Percentiles rank a stretch among this genome's conserved stretches.
phyloP scores from a whole-genome alignment of 2,113 vertebrate species.

The Meles meles region DNA sequence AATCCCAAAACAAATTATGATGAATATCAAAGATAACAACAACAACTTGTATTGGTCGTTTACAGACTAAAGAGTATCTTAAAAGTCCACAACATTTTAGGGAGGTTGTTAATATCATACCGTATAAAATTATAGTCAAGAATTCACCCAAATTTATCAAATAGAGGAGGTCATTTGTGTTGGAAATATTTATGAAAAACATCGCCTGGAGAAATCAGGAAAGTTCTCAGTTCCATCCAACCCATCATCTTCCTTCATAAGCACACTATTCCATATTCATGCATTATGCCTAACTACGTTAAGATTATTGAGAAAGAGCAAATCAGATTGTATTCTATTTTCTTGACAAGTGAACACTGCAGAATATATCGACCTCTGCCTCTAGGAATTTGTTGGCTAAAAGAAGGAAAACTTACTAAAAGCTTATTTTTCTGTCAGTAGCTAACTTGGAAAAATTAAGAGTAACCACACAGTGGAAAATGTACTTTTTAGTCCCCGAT shows the following conservation, averaged over 20 bases:
- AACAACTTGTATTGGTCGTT: not conserved
- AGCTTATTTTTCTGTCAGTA: not conserved
- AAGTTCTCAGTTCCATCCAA: not conserved
- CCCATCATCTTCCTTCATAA: not conserved
- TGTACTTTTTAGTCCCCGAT: not conserved
- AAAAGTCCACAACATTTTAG: not conserved
- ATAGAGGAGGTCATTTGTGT: not conserved
- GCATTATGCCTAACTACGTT: not conserved
- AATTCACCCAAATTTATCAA: not conserved
- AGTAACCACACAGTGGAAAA: not conserved
- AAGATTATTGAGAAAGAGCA: not conserved
- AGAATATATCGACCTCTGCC: not conserved
- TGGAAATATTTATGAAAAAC: slow-evolving; percentile 6
- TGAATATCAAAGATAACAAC: not conserved
- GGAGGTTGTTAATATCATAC: not conserved
- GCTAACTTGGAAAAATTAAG: not conserved
- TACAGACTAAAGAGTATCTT: not conserved
- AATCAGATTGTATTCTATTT: not conserved
- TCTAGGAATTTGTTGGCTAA: not conserved
- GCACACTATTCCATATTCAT: not conserved
- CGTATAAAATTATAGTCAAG: not conserved
- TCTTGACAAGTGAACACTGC: slow-evolving; percentile 8
- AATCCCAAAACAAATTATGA: not conserved
- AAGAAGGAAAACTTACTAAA: not conserved
- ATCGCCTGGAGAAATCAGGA: not conserved